A percentile compares a stretch with the other conserved stretches of the same genome.
These are phyloP conservation scores for Zaprionus africanus DNA, from an alignment of 1,140 invertebrate species.

Conservation along the genomic window DNA sequence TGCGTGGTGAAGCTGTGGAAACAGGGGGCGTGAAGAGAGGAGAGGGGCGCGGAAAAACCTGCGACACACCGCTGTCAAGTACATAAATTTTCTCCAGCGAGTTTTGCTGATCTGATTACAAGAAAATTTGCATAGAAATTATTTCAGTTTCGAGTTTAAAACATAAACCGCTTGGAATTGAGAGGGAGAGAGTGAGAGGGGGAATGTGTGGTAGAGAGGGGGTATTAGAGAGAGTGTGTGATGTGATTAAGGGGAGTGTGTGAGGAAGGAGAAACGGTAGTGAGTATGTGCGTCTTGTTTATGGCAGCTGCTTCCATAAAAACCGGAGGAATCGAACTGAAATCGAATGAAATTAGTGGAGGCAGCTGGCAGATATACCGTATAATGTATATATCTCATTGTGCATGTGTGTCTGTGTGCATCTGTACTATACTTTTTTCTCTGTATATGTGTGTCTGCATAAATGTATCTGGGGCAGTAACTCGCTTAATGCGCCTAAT, in stretches of 20 bases:
- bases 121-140: slow-evolving; percentile 79
- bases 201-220: slow-evolving; percentile 14
- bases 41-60: not conserved
- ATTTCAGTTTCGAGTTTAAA: slow-evolving; percentile 65
- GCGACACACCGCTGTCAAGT: slow-evolving; percentile 60
- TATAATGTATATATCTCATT: not conserved
- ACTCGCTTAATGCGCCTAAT: slow-evolving; percentile 40
- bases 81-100: slow-evolving; percentile 53
- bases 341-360: slow-evolving; percentile 35
- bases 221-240: not conserved
- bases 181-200: slow-evolving; percentile 16
- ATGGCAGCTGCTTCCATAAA: slow-evolving; percentile 45
- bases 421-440: not conserved
- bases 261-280: slow-evolving; percentile 14
- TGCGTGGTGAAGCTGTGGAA: not conserved
- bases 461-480: slow-evolving; percentile 7
- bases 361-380: slow-evolving; percentile 7
- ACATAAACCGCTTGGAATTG: slow-evolving; percentile 71
- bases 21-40: not conserved
- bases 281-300: slow-evolving; percentile 47
- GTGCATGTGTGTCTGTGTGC: not conserved
- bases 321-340: slow-evolving; percentile 7
- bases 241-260: not conserved
- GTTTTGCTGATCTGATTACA: slow-evolving; percentile 72
- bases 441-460: not conserved